Evolutionary conservation across 2,888 invertebrate species (phyloP).

Genomic region (Campoletis raptor): DNA sequence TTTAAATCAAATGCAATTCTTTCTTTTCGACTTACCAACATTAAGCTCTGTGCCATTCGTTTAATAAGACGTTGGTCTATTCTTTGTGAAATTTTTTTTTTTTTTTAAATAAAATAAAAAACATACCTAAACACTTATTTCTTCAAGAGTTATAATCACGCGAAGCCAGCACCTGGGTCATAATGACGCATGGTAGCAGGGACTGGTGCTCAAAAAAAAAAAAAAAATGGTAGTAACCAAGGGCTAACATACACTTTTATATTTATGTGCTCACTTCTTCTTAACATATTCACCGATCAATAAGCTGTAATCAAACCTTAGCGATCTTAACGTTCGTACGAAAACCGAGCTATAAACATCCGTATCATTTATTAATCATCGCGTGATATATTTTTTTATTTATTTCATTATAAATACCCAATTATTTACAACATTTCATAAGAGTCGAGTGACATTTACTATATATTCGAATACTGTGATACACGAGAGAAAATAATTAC

Average conservation of each 20-base stretch:
- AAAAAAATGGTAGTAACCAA: neutral
- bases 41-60: neutral
- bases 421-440: neutral
- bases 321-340: neutral
- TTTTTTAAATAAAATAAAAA: neutral
- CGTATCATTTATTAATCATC: neutral
- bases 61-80: neutral
- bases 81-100: neutral
- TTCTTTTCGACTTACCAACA: neutral
- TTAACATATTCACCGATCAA: constrained; percentile 16
- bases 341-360: neutral
- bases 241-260: neutral
- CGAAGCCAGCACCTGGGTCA: neutral
- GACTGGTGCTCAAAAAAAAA: neutral
- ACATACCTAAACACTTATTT: neutral
- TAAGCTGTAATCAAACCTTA: neutral
- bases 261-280: neutral
- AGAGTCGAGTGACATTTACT: neutral
- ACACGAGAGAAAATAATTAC: neutral
- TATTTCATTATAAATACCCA: neutral
- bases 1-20: neutral
- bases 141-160: neutral
- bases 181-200: neutral
- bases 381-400: neutral
- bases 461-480: neutral